These are phyloP conservation scores for Nylanderia fulva DNA, from an alignment of 1,140 invertebrate species.

Conservation along the genomic window DNA sequence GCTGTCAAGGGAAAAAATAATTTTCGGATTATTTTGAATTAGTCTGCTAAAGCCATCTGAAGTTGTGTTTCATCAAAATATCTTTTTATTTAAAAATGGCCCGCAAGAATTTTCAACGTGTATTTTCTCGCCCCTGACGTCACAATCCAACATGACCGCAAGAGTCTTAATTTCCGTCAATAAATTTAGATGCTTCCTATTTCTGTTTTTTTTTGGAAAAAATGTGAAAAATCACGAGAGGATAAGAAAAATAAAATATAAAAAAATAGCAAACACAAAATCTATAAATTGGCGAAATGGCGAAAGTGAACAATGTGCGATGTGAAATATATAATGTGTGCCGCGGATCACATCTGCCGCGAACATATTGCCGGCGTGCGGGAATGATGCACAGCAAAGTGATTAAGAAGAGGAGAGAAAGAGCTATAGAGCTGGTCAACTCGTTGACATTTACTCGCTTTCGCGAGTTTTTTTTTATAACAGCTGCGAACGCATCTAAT, in stretches of 20 bases:
- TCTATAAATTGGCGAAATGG: neutral
- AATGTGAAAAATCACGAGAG: neutral
- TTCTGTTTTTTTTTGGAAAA: no score
- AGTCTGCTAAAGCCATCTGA: no score
- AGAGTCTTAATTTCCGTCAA: neutral
- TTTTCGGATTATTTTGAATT: no score
- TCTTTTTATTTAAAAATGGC: no score
- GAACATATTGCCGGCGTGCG: conserved; percentile 47
- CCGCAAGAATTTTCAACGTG: no score
- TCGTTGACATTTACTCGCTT: conserved; percentile 71
- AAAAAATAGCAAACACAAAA: neutral
- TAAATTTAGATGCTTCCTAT: no score
- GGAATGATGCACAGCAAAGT: conserved; percentile 21
- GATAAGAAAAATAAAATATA: neutral
- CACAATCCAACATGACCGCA: no score
- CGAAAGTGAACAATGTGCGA: neutral
- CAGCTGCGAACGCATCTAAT: neutral
- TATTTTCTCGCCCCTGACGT: no score
- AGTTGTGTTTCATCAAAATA: no score
- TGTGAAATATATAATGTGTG: neutral
- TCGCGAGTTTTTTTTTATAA: conserved; percentile 48
- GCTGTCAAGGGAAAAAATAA: no score
- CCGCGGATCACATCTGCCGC: conserved; percentile 54
- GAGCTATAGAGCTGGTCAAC: neutral
- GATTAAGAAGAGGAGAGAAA: neutral